Conservation (phyloP, 2,113 vertebrate species). For the Gobio gobio region DNA sequence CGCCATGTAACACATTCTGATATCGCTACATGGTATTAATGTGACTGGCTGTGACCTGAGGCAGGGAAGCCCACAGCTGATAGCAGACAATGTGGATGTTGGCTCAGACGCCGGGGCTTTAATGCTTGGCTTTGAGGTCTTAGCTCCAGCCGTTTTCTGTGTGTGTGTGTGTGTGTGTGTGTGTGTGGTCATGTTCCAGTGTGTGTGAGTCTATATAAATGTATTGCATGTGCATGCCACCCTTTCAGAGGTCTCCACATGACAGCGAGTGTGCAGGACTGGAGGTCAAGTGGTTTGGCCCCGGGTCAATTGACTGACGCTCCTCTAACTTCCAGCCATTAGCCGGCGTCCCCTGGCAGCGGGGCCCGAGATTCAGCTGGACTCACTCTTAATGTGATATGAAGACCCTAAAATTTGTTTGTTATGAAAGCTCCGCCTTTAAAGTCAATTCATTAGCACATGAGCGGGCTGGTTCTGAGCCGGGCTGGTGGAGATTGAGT, state of each 20-base stretch:
- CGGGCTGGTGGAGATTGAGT: slow-evolving; percentile 20
- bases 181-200: neutral
- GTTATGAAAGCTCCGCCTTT: slow-evolving; percentile 47
- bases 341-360: slow-evolving; percentile 50
- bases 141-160: slow-evolving; percentile 3
- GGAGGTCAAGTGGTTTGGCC: slow-evolving; percentile 79
- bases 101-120: neutral
- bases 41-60: slow-evolving; percentile 48
- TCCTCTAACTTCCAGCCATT: slow-evolving; percentile 68
- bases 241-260: slow-evolving; percentile 51
- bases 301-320: slow-evolving; percentile 77
- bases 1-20: slow-evolving; percentile 59
- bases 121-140: neutral
- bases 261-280: slow-evolving; percentile 59
- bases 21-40: slow-evolving; percentile 59
- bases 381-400: slow-evolving; percentile 67
- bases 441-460: slow-evolving; percentile 51
- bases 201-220: slow-evolving; percentile 37
- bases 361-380: slow-evolving; percentile 26
- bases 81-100: slow-evolving; percentile 5
- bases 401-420: slow-evolving; percentile 74
- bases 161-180: slow-evolving; percentile 25
- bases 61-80: slow-evolving; percentile 35
- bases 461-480: slow-evolving; percentile 25
- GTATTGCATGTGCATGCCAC: slow-evolving; percentile 51